phyloP scores from a whole-genome alignment of 2,797 vertebrate genomes.

The Atherinosoma microstoma region DNA sequence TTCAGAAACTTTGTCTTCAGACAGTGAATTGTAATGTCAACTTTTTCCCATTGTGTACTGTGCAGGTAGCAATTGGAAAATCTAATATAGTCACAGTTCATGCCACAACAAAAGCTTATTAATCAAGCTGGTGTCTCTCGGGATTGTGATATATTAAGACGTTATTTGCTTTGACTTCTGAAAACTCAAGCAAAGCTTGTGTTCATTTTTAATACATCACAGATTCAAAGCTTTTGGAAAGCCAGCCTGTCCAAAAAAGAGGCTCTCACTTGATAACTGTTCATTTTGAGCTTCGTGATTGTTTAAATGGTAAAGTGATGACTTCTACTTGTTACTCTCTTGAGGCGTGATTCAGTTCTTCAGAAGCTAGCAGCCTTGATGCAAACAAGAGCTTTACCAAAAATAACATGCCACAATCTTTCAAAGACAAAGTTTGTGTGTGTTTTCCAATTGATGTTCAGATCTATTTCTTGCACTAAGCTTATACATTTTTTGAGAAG shows the following conservation, averaged over 20 bases:
- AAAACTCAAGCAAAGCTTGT: constrained; percentile 15
- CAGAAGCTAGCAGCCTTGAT: constrained; percentile 72
- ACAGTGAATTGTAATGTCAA: background rate
- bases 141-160: constrained; percentile 42
- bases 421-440: constrained; percentile 66
- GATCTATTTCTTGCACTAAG: constrained; percentile 68
- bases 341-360: constrained; percentile 63
- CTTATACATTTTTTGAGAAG: constrained; percentile 59
- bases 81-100: constrained; percentile 36
- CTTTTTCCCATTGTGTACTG: background rate
- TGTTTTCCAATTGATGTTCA: constrained; percentile 59
- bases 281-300: constrained; percentile 55
- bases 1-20: background rate
- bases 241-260: constrained; percentile 40
- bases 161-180: constrained; percentile 43
- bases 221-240: constrained; percentile 37
- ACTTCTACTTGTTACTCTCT: constrained; percentile 64
- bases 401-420: constrained; percentile 75
- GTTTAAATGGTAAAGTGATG: constrained; percentile 66
- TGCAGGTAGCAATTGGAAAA: constrained; percentile 43
- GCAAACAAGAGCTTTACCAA: constrained; percentile 74
- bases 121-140: constrained; percentile 26
- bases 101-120: constrained; percentile 34
- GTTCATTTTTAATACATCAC: constrained; percentile 50
- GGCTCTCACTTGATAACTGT: constrained; percentile 42